These are phyloP conservation scores for Brachionus angularis DNA, from an alignment of 1,140 invertebrate species.

Conservation along the genomic window DNA sequence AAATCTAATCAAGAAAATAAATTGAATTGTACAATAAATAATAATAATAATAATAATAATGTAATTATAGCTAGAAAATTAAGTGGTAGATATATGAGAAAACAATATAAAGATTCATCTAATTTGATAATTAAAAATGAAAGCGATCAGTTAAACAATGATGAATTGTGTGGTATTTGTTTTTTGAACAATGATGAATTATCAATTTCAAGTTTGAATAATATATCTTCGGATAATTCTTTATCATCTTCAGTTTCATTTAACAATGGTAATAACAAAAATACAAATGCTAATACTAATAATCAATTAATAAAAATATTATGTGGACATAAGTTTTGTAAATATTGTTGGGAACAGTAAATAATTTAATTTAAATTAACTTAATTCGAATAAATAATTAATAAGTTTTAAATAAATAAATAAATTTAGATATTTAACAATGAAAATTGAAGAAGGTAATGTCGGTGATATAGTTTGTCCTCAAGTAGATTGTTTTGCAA, in stretches of 20 bases:
- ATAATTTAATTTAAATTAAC: constrained; percentile 28
- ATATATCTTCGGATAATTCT: too few species aligned
- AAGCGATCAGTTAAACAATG: constrained; percentile 11
- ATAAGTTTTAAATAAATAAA: constrained; percentile 44
- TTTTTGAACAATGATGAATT: constrained; percentile 52
- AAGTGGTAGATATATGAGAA: constrained; percentile 23
- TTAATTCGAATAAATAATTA: background rate
- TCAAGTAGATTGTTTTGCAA: constrained; percentile 64
- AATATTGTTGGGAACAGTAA: constrained; percentile 65
- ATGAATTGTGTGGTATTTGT: constrained; percentile 68
- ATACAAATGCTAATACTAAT: too few species aligned
- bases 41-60: background rate
- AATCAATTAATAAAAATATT: constrained; percentile 61
- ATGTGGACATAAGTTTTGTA: constrained; percentile 67
- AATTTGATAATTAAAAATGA: background rate
- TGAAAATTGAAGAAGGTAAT: constrained; percentile 68
- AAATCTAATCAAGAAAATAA: too few species aligned
- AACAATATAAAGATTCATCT: background rate
- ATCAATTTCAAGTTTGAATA: too few species aligned
- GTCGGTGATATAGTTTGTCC: constrained; percentile 68
- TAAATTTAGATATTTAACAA: constrained; percentile 65
- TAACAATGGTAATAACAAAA: too few species aligned
- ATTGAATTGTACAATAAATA: too few species aligned
- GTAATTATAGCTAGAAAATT: constrained; percentile 9
- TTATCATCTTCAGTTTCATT: too few species aligned